These are phyloP conservation scores for Notolabrus celidotus DNA, from an alignment of 2,797 vertebrate species.

Conservation along the genomic window DNA sequence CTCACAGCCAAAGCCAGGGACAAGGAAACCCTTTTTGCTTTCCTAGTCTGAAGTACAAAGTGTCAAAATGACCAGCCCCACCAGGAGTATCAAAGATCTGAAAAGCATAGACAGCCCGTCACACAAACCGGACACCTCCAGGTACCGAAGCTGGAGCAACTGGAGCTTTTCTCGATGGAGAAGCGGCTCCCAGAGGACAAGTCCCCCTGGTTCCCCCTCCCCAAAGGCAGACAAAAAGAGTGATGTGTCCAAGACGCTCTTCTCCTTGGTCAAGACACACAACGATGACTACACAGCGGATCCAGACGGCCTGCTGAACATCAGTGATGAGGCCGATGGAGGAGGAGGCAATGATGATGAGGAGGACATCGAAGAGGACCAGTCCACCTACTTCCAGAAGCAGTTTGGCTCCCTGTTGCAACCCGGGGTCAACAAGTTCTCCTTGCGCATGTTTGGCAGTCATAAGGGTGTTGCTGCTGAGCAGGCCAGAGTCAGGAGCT, in stretches of 20 bases:
- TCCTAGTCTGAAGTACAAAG: conserved; percentile 10
- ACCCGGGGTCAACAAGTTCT: conserved; percentile 97
- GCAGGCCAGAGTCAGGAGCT: conserved; percentile 92
- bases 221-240: conserved; percentile 62
- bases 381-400: conserved; percentile 85
- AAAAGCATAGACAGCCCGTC: conserved; percentile 58
- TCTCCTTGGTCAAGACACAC: conserved; percentile 77
- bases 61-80: conserved; percentile 70
- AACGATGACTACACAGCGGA: conserved; percentile 77
- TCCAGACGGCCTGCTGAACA: conserved; percentile 72
- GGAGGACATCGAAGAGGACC: conserved; percentile 59
- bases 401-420: conserved; percentile 90
- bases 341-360: conserved; percentile 29
- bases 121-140: conserved; percentile 59
- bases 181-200: conserved; percentile 71
- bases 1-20: conserved; percentile 2
- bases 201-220: conserved; percentile 69
- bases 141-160: conserved; percentile 72
- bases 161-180: conserved; percentile 79
- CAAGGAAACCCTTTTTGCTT: neutral
- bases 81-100: conserved; percentile 57
- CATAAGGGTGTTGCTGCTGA: conserved; percentile 95
- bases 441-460: conserved; percentile 96
- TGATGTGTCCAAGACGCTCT: conserved; percentile 75
- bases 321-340: conserved; percentile 46